A percentile compares a stretch with the other conserved stretches of the same genome.
phyloP scores from a whole-genome alignment of 2,888 invertebrate genomes.

The Latrodectus hesperus region DNA sequence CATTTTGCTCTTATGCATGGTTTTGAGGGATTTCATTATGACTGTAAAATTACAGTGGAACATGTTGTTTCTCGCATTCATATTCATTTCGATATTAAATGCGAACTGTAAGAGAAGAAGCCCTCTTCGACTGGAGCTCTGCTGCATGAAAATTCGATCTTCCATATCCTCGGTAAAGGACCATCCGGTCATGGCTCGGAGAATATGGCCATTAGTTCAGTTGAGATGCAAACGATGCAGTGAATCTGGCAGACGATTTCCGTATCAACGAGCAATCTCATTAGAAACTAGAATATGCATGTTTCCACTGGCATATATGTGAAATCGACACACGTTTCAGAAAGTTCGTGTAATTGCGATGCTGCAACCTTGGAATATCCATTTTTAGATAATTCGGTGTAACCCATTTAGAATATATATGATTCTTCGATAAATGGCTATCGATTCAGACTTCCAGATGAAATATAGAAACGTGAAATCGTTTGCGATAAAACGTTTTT shows the following conservation, averaged over 20 bases:
- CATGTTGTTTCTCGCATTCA: neutral
- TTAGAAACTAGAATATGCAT: constrained; percentile 24
- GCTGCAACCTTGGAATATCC: too few relatives aligned
- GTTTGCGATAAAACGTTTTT: too few relatives aligned
- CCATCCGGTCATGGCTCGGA: constrained; percentile 22
- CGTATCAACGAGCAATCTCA: constrained; percentile 47
- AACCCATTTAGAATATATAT: too few relatives aligned
- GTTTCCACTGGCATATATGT: constrained; percentile 38
- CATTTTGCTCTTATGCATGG: too few relatives aligned
- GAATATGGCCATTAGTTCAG: constrained; percentile 40
- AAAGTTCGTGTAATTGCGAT: too few relatives aligned
- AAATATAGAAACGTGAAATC: too few relatives aligned
- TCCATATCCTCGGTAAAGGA: neutral
- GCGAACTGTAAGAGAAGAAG: too few relatives aligned
- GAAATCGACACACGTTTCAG: constrained; percentile 8
- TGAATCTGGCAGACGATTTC: constrained; percentile 38
- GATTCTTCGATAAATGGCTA: too few relatives aligned
- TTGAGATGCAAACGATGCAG: constrained; percentile 4
- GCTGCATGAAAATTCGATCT: neutral
- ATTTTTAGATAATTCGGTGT: too few relatives aligned
- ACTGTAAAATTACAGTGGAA: neutral
- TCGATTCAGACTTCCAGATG: too few relatives aligned
- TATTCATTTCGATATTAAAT: too few relatives aligned
- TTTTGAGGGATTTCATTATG: too few relatives aligned
- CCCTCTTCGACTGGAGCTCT: neutral